Evolutionary conservation across 64 coral and sea anemone genomes (phyloP), one percentile per base, ranked within the genome.

Genomic region (Pocillopora damicornis): DNA sequence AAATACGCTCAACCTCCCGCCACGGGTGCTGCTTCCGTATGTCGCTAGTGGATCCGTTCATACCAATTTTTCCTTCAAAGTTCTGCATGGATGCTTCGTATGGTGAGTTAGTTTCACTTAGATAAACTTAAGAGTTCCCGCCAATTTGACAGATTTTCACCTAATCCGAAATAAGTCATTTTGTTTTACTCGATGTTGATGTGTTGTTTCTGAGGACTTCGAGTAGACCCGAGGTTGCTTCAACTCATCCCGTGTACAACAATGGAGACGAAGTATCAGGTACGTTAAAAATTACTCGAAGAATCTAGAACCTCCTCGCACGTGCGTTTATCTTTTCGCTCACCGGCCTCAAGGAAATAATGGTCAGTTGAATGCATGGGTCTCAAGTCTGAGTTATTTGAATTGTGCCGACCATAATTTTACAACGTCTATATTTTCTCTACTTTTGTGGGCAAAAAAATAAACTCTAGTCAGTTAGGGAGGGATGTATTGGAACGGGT

Each of bases 11-110:
- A 96, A 96, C 59, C 81, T 96, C 30, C 91, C 94, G 42, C 42
- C 42, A 13, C 91, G 93, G 37, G 82, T 96, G 2, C 79, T 96
- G 30, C 57, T 96, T 25, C 94, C 94, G 9, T 96, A 90, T 69
- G 76, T 69, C 25, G 86, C 94, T 51, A 92, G 84, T 64, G 94
- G 94, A 61, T 87, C 94, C 15, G 91, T 92, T 4, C 83, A 91
- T n/a, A 91, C 81, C 8, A 96, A 93, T 89, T 96, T 96, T 42
- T 90, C 91, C 15, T 42, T 96, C 9, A 96, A 93, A 88, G 94
- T 91, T 15, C 63, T 90, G 60, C 86, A 89, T n/a, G 94, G 94
- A 5, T 96, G 94, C 30, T 96, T 83, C 37, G 37, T 85, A 13
- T 96, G 94, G 94, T 96, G 77, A 30, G 89, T 86, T 65, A 86